These are phyloP conservation scores for Cricetomys ansorgei DNA, from an alignment of 2,113 vertebrate genomes.

Conservation along the genomic window DNA sequence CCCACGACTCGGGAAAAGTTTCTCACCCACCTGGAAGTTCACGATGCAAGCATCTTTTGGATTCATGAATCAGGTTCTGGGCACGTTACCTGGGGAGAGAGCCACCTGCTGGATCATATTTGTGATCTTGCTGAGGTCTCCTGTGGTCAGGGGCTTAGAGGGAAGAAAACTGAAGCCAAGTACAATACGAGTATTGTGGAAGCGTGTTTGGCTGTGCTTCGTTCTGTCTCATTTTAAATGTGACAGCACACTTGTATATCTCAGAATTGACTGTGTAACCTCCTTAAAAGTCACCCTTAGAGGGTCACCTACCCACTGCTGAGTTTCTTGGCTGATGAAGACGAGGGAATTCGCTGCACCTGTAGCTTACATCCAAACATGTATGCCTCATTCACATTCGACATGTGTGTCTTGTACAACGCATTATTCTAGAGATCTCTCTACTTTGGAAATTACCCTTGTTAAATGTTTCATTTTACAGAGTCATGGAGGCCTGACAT, in stretches of 20 bases:
- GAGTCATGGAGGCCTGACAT: background rate
- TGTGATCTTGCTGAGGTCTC: background rate
- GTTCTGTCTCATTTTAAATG: slow-evolving; percentile 57
- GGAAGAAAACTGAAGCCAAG: background rate
- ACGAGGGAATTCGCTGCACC: background rate
- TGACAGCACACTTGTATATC: background rate
- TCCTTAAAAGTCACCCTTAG: slow-evolving; percentile 26
- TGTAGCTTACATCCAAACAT: background rate
- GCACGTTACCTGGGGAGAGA: background rate
- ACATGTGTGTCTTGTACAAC: background rate
- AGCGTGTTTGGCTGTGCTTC: background rate
- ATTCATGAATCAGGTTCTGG: background rate
- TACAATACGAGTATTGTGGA: background rate
- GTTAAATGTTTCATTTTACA: slow-evolving; percentile 47
- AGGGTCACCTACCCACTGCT: background rate
- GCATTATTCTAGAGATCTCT: background rate
- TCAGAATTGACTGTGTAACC: slow-evolving; percentile 1
- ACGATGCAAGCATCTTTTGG: background rate
- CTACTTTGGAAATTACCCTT: slow-evolving; percentile 39
- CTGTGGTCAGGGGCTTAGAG: background rate
- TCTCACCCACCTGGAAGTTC: background rate
- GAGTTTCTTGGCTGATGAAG: background rate
- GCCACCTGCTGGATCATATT: background rate
- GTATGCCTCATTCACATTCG: background rate
- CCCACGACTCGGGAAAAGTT: background rate